Base-by-base conservation (phyloP, 37 sponge, comb jelly and placozoan genomes). In the Halisarca cf. caerulea region DNA sequence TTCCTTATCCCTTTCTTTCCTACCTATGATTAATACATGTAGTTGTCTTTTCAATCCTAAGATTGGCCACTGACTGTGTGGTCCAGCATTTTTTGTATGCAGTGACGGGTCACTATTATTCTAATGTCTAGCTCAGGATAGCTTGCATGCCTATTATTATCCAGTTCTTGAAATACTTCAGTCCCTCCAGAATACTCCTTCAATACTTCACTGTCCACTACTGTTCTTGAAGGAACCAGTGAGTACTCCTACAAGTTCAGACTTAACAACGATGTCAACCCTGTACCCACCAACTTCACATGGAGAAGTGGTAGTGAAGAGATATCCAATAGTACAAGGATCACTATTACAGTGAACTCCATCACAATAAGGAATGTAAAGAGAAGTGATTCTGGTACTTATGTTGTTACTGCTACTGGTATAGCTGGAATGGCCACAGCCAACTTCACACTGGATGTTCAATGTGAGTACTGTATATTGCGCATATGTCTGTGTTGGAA, bases 161-260 rank as follows among this genome's bases (percentile, higher is more conserved):
- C n/a, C n/a, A n/a, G n/a, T n/a, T n/a, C n/a, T n/a, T n/a, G n/a
- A n/a, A n/a, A n/a, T n/a, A n/a, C n/a, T 47, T 11, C 51, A 47
- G 51, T 14, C 11, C 11, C 51, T 47, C 51, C 51, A 47, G 51
- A 47, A 11, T 47, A 47, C 51, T 14, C 11, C 51, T 11, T 47
- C 9, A 47, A 47, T 11, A 47, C 6, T 11, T 14, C 51, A 61
- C 87, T 95, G 64, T 84, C 95, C 25, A 68, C 69, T 68, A 68
- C 69, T 34, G 33, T 68, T 1, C 2, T 30, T 28, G 69, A 68
- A 68, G 35, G 35, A 1, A 68, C 35, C n/a, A 30, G 35, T 34
- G 30, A 30, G 35, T 68, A 68, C 69, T 6, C 69, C 69, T 68
- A 34, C 30, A 27, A 68, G 69, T 68, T 68, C 33, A 47, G 51